These are phyloP conservation scores for Xenentodon cancila DNA, from an alignment of 2,797 vertebrate species.

Conservation along the genomic window DNA sequence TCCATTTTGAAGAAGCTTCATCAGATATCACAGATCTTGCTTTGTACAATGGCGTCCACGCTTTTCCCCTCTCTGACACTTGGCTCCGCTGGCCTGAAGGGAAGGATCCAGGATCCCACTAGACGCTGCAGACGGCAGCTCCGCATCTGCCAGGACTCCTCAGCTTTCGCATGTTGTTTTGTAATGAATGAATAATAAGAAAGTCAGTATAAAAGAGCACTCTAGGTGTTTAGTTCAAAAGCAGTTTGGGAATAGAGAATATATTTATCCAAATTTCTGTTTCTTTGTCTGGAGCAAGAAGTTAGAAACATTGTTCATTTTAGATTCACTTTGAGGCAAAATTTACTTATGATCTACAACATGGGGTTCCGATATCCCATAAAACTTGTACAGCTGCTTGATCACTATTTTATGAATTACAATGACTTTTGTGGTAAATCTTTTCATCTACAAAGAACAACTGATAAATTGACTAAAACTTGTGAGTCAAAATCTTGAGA, in stretches of 20 bases:
- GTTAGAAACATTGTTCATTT: constrained; percentile 4
- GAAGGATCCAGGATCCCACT: constrained; percentile 13
- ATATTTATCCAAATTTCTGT: constrained; percentile 31
- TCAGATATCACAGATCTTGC: constrained; percentile 22
- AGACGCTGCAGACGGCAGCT: constrained; percentile 16
- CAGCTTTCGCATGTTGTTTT: constrained; percentile 47
- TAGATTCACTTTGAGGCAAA: constrained; percentile 12
- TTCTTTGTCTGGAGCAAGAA: constrained; percentile 11
- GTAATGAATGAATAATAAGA: constrained; percentile 28
- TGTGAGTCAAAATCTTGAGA: constrained; percentile 39
- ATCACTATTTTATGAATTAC: constrained; percentile 13
- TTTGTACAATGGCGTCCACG: background rate
- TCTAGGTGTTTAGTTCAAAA: constrained; percentile 30
- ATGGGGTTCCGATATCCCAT: background rate
- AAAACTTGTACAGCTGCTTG: constrained; percentile 7
- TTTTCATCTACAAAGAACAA: constrained; percentile 7
- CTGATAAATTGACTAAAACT: constrained; percentile 35
- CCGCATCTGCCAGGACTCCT: constrained; percentile 43
- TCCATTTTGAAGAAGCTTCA: constrained; percentile 21
- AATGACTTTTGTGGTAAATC: constrained; percentile 6
- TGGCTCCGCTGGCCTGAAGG: constrained; percentile 19
- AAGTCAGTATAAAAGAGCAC: constrained; percentile 41
- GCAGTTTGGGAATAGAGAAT: constrained; percentile 9
- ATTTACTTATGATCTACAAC: constrained; percentile 2
- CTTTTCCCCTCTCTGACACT: constrained; percentile 35